These are phyloP conservation scores for Campodea augens DNA, from an alignment of 1,140 invertebrate genomes.

Conservation along the genomic window DNA sequence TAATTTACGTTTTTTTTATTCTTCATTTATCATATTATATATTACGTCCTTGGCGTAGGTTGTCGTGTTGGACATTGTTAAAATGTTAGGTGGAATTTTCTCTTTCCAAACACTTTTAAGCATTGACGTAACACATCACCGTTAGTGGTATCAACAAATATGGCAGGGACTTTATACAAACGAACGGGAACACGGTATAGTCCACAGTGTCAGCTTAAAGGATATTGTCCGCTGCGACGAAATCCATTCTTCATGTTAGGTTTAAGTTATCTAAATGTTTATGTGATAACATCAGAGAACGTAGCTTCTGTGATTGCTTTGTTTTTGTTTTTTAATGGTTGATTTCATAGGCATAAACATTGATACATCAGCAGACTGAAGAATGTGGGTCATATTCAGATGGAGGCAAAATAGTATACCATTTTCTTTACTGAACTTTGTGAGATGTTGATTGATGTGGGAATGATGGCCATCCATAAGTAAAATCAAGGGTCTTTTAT, in stretches of 20 bases:
- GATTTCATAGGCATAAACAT: slow-evolving; percentile 21
- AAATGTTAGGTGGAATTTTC: too few relatives aligned
- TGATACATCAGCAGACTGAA: slow-evolving; percentile 24
- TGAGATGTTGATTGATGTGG: slow-evolving; percentile 20
- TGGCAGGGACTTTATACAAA: too few relatives aligned
- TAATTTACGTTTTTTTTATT: too few relatives aligned
- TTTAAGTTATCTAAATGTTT: neutral
- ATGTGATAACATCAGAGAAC: neutral
- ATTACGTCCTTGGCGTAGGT: too few relatives aligned
- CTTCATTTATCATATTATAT: too few relatives aligned
- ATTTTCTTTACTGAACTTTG: slow-evolving; percentile 22
- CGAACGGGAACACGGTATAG: neutral
- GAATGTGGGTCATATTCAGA: slow-evolving; percentile 24
- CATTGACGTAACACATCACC: too few relatives aligned
- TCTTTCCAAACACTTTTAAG: too few relatives aligned
- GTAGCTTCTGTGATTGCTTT: neutral
- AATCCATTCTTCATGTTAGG: neutral
- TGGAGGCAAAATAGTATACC: slow-evolving; percentile 20
- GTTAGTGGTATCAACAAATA: too few relatives aligned
- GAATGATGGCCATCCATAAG: neutral
- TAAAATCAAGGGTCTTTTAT: neutral
- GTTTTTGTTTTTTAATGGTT: slow-evolving; percentile 8
- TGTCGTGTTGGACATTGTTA: too few relatives aligned
- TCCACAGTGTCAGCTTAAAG: neutral
- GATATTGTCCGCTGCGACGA: neutral